These are phyloP conservation scores for Ammospiza nelsoni DNA, from an alignment of 2,113 vertebrate genomes.

Conservation along the genomic window DNA sequence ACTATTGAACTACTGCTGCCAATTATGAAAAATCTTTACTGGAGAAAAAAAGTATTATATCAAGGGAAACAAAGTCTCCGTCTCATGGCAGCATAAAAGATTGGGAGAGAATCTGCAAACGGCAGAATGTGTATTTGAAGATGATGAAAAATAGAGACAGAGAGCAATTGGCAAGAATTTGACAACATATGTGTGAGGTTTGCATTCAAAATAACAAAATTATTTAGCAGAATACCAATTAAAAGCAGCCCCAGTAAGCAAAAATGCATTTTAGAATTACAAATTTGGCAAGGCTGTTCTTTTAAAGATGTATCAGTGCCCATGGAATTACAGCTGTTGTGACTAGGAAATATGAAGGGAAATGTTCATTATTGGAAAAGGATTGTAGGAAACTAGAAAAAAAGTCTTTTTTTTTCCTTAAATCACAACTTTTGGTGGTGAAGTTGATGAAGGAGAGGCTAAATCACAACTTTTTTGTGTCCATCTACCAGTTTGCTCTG, in stretches of 20 bases:
- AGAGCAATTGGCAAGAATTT: neutral
- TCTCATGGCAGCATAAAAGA: neutral
- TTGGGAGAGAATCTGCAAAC: neutral
- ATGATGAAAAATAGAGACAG: neutral
- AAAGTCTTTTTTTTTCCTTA: neutral
- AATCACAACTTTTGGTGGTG: neutral
- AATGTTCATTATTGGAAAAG: neutral
- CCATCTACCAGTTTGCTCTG: neutral
- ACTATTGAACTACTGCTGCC: neutral
- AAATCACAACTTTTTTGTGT: neutral
- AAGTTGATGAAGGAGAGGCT: neutral
- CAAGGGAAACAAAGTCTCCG: neutral
- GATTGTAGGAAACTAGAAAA: neutral
- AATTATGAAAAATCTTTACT: neutral
- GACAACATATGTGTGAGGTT: neutral
- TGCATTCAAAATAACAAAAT: neutral
- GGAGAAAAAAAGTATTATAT: neutral
- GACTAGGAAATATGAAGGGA: neutral
- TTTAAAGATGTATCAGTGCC: neutral
- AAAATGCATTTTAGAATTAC: neutral
- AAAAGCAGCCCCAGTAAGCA: neutral
- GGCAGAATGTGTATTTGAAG: neutral
- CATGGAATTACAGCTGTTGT: fast-evolving
- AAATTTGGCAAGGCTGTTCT: fast-evolving
- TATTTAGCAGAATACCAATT: neutral